A percentile compares a stretch with the other conserved stretches of the same genome.
These are phyloP conservation scores for Frankliniella intonsa DNA, from an alignment of 2,888 invertebrate species.

Conservation along the genomic window DNA sequence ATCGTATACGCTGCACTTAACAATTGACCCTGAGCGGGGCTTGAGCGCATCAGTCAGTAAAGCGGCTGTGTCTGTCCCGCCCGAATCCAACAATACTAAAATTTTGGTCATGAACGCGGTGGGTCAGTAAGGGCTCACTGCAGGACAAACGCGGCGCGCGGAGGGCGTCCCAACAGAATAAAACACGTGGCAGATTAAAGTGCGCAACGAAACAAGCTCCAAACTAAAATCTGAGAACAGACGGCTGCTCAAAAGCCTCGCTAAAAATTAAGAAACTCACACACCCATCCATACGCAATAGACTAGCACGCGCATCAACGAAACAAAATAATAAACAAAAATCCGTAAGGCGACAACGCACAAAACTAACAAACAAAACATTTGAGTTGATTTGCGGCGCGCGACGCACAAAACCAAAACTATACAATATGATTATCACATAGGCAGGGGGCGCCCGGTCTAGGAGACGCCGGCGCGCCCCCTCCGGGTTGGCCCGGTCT, in stretches of 20 bases:
- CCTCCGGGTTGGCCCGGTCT: not conserved
- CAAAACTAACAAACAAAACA: not conserved
- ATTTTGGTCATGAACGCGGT: not conserved
- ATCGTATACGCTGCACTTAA: too few species aligned
- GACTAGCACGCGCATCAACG: not conserved
- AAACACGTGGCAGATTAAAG: not conserved
- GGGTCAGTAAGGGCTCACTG: too few species aligned
- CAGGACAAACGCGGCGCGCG: too few species aligned
- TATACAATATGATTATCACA: slow-evolving; percentile 14
- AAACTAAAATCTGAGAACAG: not conserved
- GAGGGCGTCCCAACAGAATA: not conserved
- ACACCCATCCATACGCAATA: not conserved
- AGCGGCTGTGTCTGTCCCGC: not conserved
- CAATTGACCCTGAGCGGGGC: not conserved
- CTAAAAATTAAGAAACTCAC: not conserved
- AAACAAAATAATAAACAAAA: not conserved
- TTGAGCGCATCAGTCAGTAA: not conserved
- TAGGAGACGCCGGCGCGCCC: slow-evolving; percentile 1
- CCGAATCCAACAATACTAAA: not conserved
- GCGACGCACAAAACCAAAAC: not conserved
- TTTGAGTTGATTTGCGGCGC: not conserved
- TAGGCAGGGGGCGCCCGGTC: not conserved
- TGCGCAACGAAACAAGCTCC: not conserved
- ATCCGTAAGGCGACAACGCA: not conserved
- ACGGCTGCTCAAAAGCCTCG: not conserved